Conservation (phyloP, 1,140 invertebrate genomes). For the Temnothorax longispinosus region DNA sequence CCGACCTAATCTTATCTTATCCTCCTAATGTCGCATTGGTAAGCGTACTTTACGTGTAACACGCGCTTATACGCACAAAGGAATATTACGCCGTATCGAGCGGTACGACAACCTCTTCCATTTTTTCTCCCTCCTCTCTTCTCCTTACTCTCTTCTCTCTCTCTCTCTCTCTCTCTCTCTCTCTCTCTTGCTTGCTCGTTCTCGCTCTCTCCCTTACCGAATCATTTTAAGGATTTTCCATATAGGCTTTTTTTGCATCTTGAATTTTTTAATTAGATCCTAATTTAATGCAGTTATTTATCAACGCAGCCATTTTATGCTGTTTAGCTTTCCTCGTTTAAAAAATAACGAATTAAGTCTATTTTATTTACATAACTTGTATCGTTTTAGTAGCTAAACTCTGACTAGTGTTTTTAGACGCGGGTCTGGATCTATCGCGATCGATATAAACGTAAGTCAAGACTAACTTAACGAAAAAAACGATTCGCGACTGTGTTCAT, state of each 20-base stretch:
- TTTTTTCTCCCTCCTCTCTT: neutral
- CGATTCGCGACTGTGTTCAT: neutral
- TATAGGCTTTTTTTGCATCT: neutral
- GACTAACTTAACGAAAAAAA: neutral
- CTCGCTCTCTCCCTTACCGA: neutral
- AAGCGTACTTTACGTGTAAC: slow-evolving; percentile 51
- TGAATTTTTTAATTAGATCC: neutral
- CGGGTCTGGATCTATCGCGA: neutral
- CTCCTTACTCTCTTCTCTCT: too few relatives aligned
- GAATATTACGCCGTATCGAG: slow-evolving; percentile 19
- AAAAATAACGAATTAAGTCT: neutral
- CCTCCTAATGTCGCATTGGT: slow-evolving; percentile 72
- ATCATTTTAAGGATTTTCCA: neutral
- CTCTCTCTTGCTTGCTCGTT: neutral
- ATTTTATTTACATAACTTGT: neutral
- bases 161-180: too few relatives aligned
- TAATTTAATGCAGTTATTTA: neutral
- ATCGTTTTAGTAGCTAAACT: neutral
- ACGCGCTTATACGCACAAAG: slow-evolving; percentile 28
- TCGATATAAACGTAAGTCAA: slow-evolving; percentile 1
- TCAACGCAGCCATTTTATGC: neutral
- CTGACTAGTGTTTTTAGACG: neutral
- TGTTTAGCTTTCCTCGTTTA: neutral
- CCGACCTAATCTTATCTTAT: slow-evolving; percentile 82
- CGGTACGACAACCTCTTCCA: neutral